phyloP scores from a whole-genome alignment of 2,113 vertebrate species.

The Podilymbus podiceps region DNA sequence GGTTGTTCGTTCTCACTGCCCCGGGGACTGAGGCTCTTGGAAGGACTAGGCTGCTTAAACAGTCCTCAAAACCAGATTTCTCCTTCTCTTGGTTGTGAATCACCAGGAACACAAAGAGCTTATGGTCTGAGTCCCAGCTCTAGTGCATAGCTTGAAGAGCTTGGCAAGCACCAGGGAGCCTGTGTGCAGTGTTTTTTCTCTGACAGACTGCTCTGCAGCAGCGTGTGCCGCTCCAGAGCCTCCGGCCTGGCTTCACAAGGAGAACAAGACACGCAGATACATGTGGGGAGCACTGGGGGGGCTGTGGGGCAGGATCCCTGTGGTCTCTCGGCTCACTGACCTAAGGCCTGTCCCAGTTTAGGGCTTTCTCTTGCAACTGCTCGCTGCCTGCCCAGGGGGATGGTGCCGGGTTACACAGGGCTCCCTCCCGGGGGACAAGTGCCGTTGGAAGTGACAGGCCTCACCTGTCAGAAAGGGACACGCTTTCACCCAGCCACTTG shows the following conservation, averaged over 20 bases:
- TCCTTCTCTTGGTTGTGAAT: conserved; percentile 19
- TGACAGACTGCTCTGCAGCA: background rate
- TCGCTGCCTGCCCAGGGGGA: fast-evolving
- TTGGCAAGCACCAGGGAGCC: conserved; percentile 1
- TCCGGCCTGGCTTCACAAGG: background rate
- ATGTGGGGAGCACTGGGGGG: fast-evolving
- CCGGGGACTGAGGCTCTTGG: background rate
- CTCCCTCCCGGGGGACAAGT: background rate
- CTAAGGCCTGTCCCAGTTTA: background rate
- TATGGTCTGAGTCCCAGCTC: background rate
- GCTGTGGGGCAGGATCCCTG: background rate
- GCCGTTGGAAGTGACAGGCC: background rate
- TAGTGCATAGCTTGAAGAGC: background rate
- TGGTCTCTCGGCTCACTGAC: background rate
- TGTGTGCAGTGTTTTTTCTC: background rate
- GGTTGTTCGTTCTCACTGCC: background rate
- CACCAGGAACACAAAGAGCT: conserved; percentile 25
- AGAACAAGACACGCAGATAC: background rate
- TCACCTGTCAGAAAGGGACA: background rate
- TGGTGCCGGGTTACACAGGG: background rate
- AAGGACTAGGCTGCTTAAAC: background rate
- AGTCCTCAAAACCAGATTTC: conserved; percentile 12
- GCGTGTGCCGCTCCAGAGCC: background rate
- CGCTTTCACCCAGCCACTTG: background rate
- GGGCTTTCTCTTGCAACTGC: background rate